Base-by-base conservation (phyloP, 1,140 invertebrate genomes). In the Palaemon carinicauda region DNA sequence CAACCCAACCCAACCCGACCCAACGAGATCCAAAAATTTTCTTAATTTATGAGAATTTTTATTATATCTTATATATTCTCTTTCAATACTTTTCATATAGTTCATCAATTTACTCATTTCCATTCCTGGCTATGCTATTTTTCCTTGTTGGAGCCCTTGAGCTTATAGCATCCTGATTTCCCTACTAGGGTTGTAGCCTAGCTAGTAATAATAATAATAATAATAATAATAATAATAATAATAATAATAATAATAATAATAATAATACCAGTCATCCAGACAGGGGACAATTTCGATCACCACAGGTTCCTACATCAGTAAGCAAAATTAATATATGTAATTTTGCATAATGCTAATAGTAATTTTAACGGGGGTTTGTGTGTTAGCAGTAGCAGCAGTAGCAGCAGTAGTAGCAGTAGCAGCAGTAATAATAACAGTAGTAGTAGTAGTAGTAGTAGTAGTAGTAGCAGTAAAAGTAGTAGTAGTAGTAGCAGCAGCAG, bases 1-100 rank as follows among this genome's bases (percentile, higher is more conserved):
- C 65, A 71, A 71, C 65, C 65, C 65, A 71, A 71, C 65, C 65
- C 65, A 71, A 71, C 65, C 65, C 65, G 27, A 71, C 65, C 65
- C 65, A 71, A 71, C 65, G 15, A 15, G 27, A 71, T 24, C 65
- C 65, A 71, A n/a, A n/a, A n/a, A n/a, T n/a, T n/a, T n/a, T n/a
- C n/a, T n/a, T n/a, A n/a, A n/a, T n/a, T n/a, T n/a, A n/a, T n/a
- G n/a, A n/a, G n/a, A n/a, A n/a, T n/a, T n/a, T n/a, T n/a, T n/a
- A 71, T 24, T 24, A 15, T 19, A 21, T 24, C 65, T 21, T 19
- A 71, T 24, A 15, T 24, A 71, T 19, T 24, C 65, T 24, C 15
- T 19, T 24, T 24, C 65, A 71, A 71, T 24, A 15, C 65, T 19
- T 19, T 24, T 24, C 65, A 71, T 71, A 9, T 19, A n/a, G 65